These are phyloP conservation scores for Strigamia maritima DNA, from an alignment of 2,888 invertebrate genomes.

Conservation along the genomic window DNA sequence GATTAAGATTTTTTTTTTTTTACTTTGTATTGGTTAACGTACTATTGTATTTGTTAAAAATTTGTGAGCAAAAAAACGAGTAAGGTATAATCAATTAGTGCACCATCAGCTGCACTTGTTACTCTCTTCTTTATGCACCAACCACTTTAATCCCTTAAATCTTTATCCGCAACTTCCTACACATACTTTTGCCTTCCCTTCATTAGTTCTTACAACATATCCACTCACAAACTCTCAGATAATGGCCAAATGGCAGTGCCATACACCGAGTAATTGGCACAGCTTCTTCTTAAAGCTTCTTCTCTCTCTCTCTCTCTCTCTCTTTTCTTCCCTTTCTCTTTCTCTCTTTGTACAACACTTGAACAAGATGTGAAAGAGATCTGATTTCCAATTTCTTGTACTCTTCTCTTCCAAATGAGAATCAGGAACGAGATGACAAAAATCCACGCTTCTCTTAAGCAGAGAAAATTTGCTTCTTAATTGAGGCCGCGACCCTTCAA, in stretches of 20 bases:
- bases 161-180: background rate
- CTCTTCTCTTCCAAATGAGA: background rate
- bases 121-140: background rate
- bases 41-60: no score
- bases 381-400: constrained; percentile 12
- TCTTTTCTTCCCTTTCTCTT: no score
- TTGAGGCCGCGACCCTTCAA: constrained; percentile 15
- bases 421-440: background rate
- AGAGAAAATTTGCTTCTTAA: background rate
- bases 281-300: background rate
- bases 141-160: background rate
- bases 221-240: background rate
- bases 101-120: background rate
- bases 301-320: background rate
- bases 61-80: no score
- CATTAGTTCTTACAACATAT: constrained; percentile 5
- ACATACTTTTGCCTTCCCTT: background rate
- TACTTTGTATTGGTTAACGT: no score
- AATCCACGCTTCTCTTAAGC: background rate
- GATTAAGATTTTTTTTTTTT: no score
- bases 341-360: background rate
- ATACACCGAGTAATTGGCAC: background rate
- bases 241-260: background rate
- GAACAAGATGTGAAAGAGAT: background rate
- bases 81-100: background rate